Evolutionary conservation across 2,888 invertebrate species (phyloP).

Genomic region (Oligia latruncula): DNA sequence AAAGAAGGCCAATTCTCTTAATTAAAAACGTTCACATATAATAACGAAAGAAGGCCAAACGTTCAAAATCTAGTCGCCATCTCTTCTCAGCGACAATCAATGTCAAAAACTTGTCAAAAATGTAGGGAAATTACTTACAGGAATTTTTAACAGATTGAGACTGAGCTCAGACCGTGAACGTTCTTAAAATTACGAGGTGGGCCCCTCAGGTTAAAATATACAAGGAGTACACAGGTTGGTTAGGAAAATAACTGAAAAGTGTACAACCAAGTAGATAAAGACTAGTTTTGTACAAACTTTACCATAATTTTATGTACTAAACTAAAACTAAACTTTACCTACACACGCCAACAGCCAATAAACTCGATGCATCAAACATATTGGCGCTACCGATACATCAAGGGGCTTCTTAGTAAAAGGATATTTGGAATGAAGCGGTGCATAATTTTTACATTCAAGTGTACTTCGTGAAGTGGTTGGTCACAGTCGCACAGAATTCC

Average conservation of each 20-base stretch:
- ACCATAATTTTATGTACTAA: neutral
- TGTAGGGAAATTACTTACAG: too few relatives aligned
- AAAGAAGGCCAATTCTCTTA: neutral
- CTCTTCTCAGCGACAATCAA: too few relatives aligned
- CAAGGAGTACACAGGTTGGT: neutral
- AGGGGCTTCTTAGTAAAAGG: slow-evolving; percentile 73
- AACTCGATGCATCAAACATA: slow-evolving; percentile 47
- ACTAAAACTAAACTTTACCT: slow-evolving; percentile 7
- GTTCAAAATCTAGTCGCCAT: too few relatives aligned
- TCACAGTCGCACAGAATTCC: slow-evolving; percentile 85
- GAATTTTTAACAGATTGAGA: too few relatives aligned
- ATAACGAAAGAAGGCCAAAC: too few relatives aligned
- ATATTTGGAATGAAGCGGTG: slow-evolving; percentile 76
- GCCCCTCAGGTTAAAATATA: neutral
- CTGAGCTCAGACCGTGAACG: too few relatives aligned
- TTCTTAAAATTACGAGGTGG: too few relatives aligned
- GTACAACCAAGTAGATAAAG: too few relatives aligned
- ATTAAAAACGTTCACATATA: too few relatives aligned
- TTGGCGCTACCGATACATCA: slow-evolving; percentile 58
- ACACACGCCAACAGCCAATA: neutral
- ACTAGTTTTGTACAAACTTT: neutral
- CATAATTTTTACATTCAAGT: slow-evolving; percentile 84
- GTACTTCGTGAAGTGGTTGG: slow-evolving; percentile 80
- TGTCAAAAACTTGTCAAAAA: too few relatives aligned
- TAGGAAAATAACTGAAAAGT: neutral